Evolutionary conservation across 2,113 vertebrate species (phyloP).

Genomic region (Paradoxurus hermaphroditus): DNA sequence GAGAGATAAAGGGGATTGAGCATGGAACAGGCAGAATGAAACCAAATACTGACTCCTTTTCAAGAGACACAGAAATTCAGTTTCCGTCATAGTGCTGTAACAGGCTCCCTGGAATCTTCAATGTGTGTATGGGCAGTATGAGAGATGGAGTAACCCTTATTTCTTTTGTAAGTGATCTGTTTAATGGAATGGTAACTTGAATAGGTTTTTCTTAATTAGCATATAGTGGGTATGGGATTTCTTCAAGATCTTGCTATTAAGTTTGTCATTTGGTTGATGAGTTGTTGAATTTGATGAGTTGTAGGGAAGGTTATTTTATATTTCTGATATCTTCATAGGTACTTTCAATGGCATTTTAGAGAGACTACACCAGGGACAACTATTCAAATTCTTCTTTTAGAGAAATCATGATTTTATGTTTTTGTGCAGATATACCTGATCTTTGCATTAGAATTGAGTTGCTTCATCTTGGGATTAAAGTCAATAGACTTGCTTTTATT

Average conservation of each 20-base stretch:
- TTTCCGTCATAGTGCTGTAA: background rate
- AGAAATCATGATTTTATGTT: background rate
- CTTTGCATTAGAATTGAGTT: background rate
- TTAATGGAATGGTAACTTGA: background rate
- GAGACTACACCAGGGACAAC: background rate
- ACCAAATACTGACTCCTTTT: background rate
- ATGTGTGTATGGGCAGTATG: accelerated
- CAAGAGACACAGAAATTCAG: background rate
- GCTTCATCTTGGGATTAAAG: background rate
- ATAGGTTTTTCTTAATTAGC: background rate
- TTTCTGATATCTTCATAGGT: background rate
- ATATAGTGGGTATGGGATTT: background rate
- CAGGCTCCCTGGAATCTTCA: background rate
- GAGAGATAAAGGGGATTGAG: background rate
- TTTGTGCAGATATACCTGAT: background rate
- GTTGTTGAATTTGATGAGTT: background rate
- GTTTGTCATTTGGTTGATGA: background rate
- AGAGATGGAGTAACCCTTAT: background rate
- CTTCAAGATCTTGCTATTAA: background rate
- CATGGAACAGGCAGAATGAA: background rate
- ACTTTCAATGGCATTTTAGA: background rate
- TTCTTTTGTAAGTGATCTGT: background rate
- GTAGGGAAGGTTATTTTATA: background rate
- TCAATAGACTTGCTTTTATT: background rate
- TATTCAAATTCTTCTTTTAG: background rate